phyloP scores from a whole-genome alignment of 1,140 invertebrate genomes.

The Zaprionus lachaisei region DNA sequence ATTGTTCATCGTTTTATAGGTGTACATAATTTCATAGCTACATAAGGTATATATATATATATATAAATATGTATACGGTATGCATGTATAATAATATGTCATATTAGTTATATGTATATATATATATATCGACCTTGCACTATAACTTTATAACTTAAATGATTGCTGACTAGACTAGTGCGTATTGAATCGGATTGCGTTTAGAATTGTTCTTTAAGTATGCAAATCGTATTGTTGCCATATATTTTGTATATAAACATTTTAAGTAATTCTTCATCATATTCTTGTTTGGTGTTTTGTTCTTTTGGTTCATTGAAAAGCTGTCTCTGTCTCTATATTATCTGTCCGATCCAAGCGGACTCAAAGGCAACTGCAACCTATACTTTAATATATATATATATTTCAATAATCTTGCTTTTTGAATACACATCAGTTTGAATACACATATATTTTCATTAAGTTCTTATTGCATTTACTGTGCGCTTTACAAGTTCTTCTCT shows the following conservation, averaged over 20 bases:
- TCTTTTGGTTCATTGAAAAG: constrained; percentile 39
- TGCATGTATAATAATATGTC: constrained; percentile 52
- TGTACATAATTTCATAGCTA: constrained; percentile 52
- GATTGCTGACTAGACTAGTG: constrained; percentile 80
- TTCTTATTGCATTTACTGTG: constrained; percentile 45
- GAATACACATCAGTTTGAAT: constrained; percentile 45
- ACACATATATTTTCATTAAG: constrained; percentile 32
- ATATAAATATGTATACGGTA: constrained; percentile 44
- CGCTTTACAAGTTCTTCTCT: constrained; percentile 52
- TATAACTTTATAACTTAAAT: constrained; percentile 73
- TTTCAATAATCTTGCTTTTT: constrained; percentile 42
- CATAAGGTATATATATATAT: constrained; percentile 46
- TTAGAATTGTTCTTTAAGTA: constrained; percentile 63
- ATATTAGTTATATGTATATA: constrained; percentile 28
- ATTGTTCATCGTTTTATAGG: constrained; percentile 36
- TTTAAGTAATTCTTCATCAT: constrained; percentile 32
- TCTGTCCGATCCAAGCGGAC: constrained; percentile 15
- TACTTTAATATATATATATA: constrained; percentile 26
- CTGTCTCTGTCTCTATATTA: background rate
- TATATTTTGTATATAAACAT: constrained; percentile 17
- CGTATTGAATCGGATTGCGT: constrained; percentile 67
- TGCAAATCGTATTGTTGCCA: constrained; percentile 31
- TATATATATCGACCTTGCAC: constrained; percentile 58
- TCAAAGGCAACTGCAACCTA: constrained; percentile 34
- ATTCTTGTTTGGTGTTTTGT: constrained; percentile 29